These are phyloP conservation scores for Corynorhinus townsendii DNA, from an alignment of 2,113 vertebrate genomes.

Conservation along the genomic window DNA sequence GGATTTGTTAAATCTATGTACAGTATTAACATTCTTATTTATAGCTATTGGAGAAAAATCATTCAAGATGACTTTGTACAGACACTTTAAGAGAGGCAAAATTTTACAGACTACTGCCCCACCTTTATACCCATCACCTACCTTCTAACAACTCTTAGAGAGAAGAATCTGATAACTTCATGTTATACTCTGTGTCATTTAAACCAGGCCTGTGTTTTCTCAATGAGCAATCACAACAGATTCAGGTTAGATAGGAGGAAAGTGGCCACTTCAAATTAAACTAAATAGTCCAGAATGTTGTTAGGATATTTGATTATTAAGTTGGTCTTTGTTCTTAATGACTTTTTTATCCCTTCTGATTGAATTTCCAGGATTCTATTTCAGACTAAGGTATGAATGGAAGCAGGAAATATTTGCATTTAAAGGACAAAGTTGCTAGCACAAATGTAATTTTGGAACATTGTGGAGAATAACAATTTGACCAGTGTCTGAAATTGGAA, in stretches of 20 bases:
- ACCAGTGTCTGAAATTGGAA: constrained; percentile 7
- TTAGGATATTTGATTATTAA: constrained; percentile 22
- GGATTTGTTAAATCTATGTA: background rate
- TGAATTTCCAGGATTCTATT: constrained; percentile 25
- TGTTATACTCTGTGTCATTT: background rate
- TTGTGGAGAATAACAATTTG: background rate
- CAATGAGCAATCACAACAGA: background rate
- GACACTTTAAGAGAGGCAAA: background rate
- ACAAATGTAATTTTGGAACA: background rate
- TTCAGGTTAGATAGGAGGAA: background rate
- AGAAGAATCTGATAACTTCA: background rate
- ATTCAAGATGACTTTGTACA: background rate
- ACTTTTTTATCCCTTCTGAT: constrained; percentile 14
- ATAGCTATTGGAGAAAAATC: background rate
- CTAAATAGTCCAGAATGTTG: background rate
- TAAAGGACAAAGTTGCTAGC: constrained; percentile 16
- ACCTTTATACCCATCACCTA: background rate
- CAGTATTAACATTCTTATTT: background rate
- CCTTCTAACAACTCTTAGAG: background rate
- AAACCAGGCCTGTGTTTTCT: background rate
- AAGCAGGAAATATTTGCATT: background rate
- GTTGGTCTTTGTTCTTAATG: background rate
- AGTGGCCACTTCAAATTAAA: background rate
- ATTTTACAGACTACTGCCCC: background rate
- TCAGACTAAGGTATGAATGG: background rate